A percentile compares a stretch with the other conserved stretches of the same genome.
Evolutionary conservation across 2,797 vertebrate genomes (phyloP).

Genomic region (Decapterus maruadsi): DNA sequence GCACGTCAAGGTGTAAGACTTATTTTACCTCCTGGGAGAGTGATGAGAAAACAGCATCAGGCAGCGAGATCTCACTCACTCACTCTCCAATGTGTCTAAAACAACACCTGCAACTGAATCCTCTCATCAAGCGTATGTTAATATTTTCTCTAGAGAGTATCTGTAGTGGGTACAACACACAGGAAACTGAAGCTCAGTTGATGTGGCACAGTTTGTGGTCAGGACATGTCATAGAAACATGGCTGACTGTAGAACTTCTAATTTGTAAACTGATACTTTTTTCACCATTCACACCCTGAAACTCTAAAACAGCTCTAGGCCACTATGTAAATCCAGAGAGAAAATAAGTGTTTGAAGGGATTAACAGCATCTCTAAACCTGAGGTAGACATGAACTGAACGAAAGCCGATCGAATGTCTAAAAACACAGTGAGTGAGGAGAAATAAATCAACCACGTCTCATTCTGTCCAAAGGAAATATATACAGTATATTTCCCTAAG

Average conservation of each 20-base stretch:
- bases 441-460: constrained; percentile 53
- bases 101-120: neutral
- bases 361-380: constrained; percentile 40
- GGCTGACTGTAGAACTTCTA: constrained; percentile 25
- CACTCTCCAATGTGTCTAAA: neutral
- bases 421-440: constrained; percentile 32
- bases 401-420: constrained; percentile 34
- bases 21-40: constrained; percentile 54
- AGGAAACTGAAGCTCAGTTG: neutral
- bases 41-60: constrained; percentile 29
- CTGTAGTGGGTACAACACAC: constrained; percentile 1
- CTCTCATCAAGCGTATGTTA: neutral
- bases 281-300: constrained; percentile 20
- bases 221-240: neutral
- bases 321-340: constrained; percentile 29
- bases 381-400: constrained; percentile 42
- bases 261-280: constrained; percentile 29
- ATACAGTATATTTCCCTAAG: constrained; percentile 52
- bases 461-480: constrained; percentile 59
- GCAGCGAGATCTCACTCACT: constrained; percentile 24
- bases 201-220: constrained; percentile 10
- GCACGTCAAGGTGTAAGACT: constrained; percentile 62
- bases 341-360: constrained; percentile 31
- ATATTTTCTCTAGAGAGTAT: neutral
- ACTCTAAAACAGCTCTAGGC: constrained; percentile 42